phyloP scores from a whole-genome alignment of 2,888 invertebrate species.

The Sicus ferrugineus region DNA sequence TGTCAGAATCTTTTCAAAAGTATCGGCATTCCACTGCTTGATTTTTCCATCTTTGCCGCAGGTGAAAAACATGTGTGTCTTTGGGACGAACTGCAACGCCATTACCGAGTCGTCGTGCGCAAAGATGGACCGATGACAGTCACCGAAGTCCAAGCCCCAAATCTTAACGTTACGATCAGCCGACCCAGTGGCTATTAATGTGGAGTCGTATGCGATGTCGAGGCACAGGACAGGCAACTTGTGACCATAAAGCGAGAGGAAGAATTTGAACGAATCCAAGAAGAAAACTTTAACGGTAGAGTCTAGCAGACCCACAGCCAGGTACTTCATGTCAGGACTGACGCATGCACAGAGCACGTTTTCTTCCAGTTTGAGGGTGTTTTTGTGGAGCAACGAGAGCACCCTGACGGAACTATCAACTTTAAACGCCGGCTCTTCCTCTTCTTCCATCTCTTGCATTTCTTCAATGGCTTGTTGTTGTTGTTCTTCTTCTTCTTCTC shows the following conservation, averaged over 20 bases:
- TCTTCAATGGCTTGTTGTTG: too few species aligned
- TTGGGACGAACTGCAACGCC: constrained; percentile 85
- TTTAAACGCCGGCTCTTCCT: background rate
- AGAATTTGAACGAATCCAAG: constrained; percentile 93
- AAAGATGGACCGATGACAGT: constrained; percentile 93
- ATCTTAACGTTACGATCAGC: constrained; percentile 95
- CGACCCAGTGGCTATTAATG: constrained; percentile 90
- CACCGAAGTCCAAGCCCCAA: constrained; percentile 99
- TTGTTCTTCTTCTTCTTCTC: too few species aligned
- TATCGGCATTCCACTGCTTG: constrained; percentile 97
- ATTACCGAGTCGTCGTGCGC: constrained; percentile 97
- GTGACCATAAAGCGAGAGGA: constrained; percentile 94
- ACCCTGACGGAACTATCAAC: constrained; percentile 66
- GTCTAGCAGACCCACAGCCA: constrained; percentile 91
- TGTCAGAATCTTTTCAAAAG: constrained; percentile 88
- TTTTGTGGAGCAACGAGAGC: constrained; percentile 78
- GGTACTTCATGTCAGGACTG: constrained; percentile 84
- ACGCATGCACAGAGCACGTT: constrained; percentile 83
- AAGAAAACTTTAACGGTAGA: constrained; percentile 96
- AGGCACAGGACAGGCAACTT: constrained; percentile 91
- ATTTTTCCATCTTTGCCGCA: constrained; percentile 92
- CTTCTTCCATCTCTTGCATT: background rate
- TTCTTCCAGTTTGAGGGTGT: constrained; percentile 88
- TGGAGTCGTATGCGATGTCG: constrained; percentile 90
- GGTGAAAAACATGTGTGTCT: constrained; percentile 92